These are phyloP conservation scores for Protobothrops flavoviridis DNA, from an alignment of 2,113 vertebrate genomes.

Conservation along the genomic window DNA sequence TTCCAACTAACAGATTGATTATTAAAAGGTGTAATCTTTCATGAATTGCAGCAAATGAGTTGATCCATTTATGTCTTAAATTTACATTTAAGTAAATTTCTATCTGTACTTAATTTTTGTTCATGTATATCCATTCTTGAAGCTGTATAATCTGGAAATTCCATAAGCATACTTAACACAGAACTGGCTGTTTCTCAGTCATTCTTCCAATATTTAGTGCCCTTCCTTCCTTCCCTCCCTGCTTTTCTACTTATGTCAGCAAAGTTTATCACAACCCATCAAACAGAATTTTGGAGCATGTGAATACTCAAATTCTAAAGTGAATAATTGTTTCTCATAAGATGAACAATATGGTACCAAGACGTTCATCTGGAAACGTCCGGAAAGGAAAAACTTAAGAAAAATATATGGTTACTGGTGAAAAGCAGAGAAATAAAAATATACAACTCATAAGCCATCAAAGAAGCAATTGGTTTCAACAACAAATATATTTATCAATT, in stretches of 20 bases:
- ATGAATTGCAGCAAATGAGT: not conserved
- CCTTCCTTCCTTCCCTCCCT: not conserved
- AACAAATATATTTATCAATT: not conserved
- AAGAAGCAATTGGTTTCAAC: constrained; percentile 27
- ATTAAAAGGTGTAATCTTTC: not conserved
- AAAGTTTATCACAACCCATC: not conserved
- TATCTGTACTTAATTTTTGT: not conserved
- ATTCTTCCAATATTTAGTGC: not conserved
- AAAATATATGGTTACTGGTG: not conserved
- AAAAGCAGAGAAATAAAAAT: not conserved
- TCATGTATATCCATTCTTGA: not conserved
- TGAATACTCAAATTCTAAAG: not conserved
- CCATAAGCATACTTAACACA: not conserved
- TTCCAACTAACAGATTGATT: not conserved
- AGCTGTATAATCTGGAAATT: not conserved
- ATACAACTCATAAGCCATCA: constrained; percentile 8
- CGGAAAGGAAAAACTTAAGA: not conserved
- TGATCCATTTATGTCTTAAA: not conserved
- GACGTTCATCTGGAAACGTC: not conserved
- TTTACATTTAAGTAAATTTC: not conserved
- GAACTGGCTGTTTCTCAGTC: not conserved
- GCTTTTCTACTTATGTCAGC: not conserved
- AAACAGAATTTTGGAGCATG: not conserved
- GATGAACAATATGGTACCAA: not conserved
- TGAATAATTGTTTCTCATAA: not conserved